phyloP scores from a whole-genome alignment of 2,113 vertebrate genomes.

The Spea multiplicata region DNA sequence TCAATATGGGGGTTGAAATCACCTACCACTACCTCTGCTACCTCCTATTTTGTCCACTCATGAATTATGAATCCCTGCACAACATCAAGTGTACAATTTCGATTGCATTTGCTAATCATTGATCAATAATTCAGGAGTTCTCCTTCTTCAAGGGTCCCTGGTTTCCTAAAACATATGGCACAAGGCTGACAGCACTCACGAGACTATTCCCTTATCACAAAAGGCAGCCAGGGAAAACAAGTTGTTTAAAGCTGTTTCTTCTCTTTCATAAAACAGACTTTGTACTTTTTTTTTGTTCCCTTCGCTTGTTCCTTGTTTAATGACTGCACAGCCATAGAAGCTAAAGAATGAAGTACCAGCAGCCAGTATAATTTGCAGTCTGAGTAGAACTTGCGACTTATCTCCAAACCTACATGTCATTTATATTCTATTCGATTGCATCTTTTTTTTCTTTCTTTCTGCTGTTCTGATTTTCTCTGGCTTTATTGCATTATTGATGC shows the following conservation, averaged over 20 bases:
- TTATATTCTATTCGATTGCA: slow-evolving; percentile 52
- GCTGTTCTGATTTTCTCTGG: slow-evolving; percentile 44
- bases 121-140: slow-evolving; percentile 96
- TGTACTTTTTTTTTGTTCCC: slow-evolving; percentile 44
- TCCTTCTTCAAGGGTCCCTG: slow-evolving; percentile 84
- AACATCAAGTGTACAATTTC: slow-evolving; percentile 94
- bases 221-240: slow-evolving; percentile 65
- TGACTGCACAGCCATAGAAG: slow-evolving; percentile 53
- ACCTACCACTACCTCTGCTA: slow-evolving; percentile 86
- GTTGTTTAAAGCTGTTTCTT: slow-evolving; percentile 65
- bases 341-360: slow-evolving; percentile 56
- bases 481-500: slow-evolving; percentile 38
- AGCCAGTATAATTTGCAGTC: slow-evolving; percentile 67
- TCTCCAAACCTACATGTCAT: slow-evolving; percentile 53
- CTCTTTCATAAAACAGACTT: slow-evolving; percentile 50
- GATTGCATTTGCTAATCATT: slow-evolving; percentile 98
- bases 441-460: slow-evolving; percentile 48
- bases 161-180: slow-evolving; percentile 89
- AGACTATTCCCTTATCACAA: slow-evolving; percentile 72
- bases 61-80: slow-evolving; percentile 93
- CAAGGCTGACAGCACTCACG: slow-evolving; percentile 66
- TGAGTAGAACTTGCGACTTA: slow-evolving; percentile 59
- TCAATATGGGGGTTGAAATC: slow-evolving; percentile 94
- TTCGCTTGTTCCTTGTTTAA: slow-evolving; percentile 55
- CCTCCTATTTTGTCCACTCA: slow-evolving; percentile 95